phyloP scores from a whole-genome alignment of 2,113 vertebrate genomes.

The Dunckerocampus dactyliophorus region DNA sequence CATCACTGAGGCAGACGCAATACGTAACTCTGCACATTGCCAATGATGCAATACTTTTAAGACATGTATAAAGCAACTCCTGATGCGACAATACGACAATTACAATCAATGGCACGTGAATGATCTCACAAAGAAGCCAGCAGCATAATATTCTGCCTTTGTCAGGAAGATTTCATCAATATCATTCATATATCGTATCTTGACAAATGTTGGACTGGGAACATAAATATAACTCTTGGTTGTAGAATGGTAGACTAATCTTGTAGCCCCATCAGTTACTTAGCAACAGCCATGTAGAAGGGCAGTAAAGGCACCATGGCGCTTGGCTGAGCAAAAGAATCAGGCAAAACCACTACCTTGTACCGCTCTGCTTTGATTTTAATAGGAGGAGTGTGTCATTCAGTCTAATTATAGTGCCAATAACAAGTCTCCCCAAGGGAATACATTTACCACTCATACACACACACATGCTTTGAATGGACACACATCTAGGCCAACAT shows the following conservation, averaged over 20 bases:
- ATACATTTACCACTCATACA: conserved; percentile 30
- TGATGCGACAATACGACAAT: neutral
- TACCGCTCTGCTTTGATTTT: conserved; percentile 9
- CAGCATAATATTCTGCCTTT: too few relatives aligned
- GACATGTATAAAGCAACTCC: neutral
- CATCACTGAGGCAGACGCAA: neutral
- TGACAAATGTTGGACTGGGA: neutral
- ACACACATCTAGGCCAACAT: conserved; percentile 34
- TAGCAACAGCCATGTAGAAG: conserved; percentile 14
- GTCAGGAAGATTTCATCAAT: too few relatives aligned
- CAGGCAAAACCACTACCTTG: neutral
- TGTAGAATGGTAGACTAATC: neutral
- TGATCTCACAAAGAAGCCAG: too few relatives aligned
- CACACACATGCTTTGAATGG: conserved; percentile 10
- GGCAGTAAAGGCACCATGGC: conserved; percentile 13
- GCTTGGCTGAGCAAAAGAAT: conserved; percentile 3
- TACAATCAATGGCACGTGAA: too few relatives aligned
- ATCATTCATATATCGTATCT: neutral
- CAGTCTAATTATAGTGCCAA: conserved; percentile 51
- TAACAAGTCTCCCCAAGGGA: conserved; percentile 28
- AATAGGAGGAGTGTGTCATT: conserved; percentile 44
- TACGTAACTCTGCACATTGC: neutral
- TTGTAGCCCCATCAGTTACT: conserved; percentile 9
- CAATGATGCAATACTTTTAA: neutral
- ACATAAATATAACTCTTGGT: neutral